A percentile compares a stretch with the other conserved stretches of the same genome.
phyloP scores from a whole-genome alignment of 2,113 vertebrate species.

The Trogon melanurus region DNA sequence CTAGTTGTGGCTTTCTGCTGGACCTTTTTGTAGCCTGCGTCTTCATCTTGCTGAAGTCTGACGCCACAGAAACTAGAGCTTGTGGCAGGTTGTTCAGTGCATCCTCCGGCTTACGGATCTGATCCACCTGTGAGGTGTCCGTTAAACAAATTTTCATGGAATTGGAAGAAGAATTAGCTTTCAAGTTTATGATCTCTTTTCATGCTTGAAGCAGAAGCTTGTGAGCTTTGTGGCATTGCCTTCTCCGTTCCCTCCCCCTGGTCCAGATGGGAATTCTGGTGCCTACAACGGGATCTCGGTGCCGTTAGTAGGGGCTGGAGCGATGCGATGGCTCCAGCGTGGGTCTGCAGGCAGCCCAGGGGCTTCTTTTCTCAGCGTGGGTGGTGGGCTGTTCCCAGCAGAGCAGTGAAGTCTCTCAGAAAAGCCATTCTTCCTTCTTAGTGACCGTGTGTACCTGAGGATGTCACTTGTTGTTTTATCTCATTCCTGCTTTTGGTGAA shows the following conservation, averaged over 20 bases:
- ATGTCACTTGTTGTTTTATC: background rate
- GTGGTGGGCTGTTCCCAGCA: background rate
- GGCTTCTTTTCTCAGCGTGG: background rate
- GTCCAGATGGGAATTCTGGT: background rate
- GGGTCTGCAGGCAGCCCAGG: background rate
- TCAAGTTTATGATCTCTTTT: no score
- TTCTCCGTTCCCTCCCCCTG: background rate
- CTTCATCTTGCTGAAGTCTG: no score
- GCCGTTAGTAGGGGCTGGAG: no score
- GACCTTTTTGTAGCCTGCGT: no score
- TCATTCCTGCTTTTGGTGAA: background rate
- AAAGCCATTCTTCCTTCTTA: background rate
- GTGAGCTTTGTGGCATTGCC: background rate
- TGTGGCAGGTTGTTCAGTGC: no score
- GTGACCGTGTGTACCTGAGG: background rate
- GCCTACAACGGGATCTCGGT: background rate
- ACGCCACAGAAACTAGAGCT: no score
- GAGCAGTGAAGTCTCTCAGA: background rate
- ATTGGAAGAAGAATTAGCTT: no score
- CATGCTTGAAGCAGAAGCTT: no score
- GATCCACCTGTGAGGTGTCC: no score
- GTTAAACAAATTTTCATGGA: no score
- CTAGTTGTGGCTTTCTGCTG: no score
- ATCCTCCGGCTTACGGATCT: no score
- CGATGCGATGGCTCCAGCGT: background rate